Conservation (phyloP, 1,140 invertebrate genomes). For the Caenorhabditis inopinata region DNA sequence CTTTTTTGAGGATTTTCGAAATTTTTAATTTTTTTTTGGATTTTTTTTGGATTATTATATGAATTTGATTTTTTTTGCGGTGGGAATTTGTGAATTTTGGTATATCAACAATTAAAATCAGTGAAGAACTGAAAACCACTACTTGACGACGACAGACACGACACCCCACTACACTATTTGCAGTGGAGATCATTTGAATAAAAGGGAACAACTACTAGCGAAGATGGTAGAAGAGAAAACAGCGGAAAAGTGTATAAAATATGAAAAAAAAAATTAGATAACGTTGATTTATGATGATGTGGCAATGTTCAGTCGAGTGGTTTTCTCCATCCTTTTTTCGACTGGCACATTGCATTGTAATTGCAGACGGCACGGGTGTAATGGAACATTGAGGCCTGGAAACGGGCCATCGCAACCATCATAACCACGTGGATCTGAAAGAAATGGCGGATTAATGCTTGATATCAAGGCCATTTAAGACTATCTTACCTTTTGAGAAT, state of each 20-base stretch:
- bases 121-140: not conserved
- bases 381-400: conserved; percentile 23
- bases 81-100: not conserved
- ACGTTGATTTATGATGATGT: not conserved
- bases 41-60: conserved; percentile 23
- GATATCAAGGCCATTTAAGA: no score
- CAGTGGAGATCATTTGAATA: not conserved
- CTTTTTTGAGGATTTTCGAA: not conserved
- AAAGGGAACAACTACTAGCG: not conserved
- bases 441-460: no score
- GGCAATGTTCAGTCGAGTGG: not conserved
- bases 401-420: conserved; percentile 10
- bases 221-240: not conserved
- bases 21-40: not conserved
- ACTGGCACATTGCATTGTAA: conserved; percentile 16
- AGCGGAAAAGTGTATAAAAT: not conserved
- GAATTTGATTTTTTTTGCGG: not conserved
- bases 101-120: conserved; percentile 16
- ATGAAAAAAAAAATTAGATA: not conserved
- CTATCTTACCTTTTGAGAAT: conserved; percentile 11
- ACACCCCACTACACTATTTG: not conserved
- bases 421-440: conserved; percentile 14
- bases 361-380: conserved; percentile 14
- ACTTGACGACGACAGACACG: not conserved
- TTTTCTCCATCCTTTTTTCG: conserved; percentile 10